These are phyloP conservation scores for Ceratosolen solmsi DNA, from an alignment of 1,140 invertebrate species.

Conservation along the genomic window DNA sequence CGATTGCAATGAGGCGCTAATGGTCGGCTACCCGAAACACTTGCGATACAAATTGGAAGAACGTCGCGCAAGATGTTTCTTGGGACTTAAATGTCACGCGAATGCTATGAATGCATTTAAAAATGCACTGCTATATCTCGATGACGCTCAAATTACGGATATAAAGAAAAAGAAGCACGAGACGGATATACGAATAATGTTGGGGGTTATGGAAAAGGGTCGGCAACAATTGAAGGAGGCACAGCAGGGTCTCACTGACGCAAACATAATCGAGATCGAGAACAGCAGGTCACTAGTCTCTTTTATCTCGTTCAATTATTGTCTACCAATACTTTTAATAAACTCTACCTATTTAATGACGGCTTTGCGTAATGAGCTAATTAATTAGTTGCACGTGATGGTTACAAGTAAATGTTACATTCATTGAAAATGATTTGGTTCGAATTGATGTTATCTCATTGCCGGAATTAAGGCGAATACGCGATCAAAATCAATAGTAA, in stretches of 20 bases:
- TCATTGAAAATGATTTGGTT: too few species aligned
- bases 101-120: slow-evolving; percentile 81
- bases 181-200: slow-evolving; percentile 81
- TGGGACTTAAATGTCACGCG: slow-evolving; percentile 81
- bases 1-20: slow-evolving; percentile 83
- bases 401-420: too few species aligned
- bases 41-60: slow-evolving; percentile 85
- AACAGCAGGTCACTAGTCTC: slow-evolving; percentile 50
- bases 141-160: slow-evolving; percentile 77
- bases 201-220: slow-evolving; percentile 79
- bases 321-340: too few species aligned
- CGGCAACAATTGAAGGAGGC: slow-evolving; percentile 65
- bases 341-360: too few species aligned
- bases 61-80: slow-evolving; percentile 82
- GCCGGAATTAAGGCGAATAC: too few species aligned
- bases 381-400: too few species aligned
- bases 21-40: slow-evolving; percentile 82
- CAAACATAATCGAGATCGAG: slow-evolving; percentile 61
- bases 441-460: too few species aligned
- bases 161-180: slow-evolving; percentile 80
- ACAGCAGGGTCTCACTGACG: not conserved
- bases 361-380: too few species aligned
- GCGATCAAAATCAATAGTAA: too few species aligned
- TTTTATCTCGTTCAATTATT: not conserved
- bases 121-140: slow-evolving; percentile 77